phyloP scores from a whole-genome alignment of 2,797 vertebrate genomes.

The Macropus fuliginosus region DNA sequence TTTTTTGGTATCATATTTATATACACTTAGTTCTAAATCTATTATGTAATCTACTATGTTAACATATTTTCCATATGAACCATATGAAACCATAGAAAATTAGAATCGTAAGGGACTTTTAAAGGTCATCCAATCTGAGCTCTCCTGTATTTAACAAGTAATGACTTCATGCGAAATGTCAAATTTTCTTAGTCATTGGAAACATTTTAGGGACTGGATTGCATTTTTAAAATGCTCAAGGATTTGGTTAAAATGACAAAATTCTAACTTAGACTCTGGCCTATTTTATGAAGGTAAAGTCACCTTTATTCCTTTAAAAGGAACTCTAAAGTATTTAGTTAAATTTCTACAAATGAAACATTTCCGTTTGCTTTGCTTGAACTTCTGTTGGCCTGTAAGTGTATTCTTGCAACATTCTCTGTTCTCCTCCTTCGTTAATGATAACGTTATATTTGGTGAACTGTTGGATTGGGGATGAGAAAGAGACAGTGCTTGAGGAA shows the following conservation, averaged over 20 bases:
- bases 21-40: background rate
- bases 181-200: constrained; percentile 12
- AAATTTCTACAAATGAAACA: background rate
- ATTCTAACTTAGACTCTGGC: constrained; percentile 2
- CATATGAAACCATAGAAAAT: background rate
- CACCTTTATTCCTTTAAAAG: constrained; percentile 13
- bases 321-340: constrained; percentile 22
- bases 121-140: background rate
- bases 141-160: background rate
- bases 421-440: constrained; percentile 3
- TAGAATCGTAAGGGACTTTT: background rate
- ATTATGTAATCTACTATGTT: background rate
- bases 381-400: background rate
- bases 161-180: background rate
- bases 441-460: background rate
- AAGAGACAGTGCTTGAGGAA: background rate
- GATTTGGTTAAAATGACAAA: constrained; percentile 19
- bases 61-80: background rate
- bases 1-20: background rate
- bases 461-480: background rate
- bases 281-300: background rate
- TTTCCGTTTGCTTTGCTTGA: background rate
- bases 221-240: background rate
- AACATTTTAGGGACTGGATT: constrained; percentile 46
- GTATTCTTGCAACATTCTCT: background rate